Conservation (phyloP, 2,113 vertebrate genomes). For the Stegostoma tigrinum region DNA sequence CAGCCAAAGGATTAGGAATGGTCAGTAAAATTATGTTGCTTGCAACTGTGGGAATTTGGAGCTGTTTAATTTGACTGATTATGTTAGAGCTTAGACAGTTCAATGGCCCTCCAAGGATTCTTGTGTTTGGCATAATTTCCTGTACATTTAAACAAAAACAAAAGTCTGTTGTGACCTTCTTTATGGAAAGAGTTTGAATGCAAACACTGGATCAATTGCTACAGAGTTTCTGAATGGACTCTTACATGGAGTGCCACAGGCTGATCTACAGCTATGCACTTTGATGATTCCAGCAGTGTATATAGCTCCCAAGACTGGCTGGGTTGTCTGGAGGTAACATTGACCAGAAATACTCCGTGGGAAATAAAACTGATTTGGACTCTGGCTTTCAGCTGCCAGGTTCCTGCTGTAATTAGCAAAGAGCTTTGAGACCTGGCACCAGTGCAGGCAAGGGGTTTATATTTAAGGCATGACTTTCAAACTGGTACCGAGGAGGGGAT, state of each 20-base stretch:
- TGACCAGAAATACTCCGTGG: background rate
- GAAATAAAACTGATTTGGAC: background rate
- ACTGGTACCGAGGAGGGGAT: no score
- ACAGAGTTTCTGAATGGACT: background rate
- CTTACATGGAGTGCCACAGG: background rate
- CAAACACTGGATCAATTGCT: background rate
- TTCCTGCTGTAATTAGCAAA: background rate
- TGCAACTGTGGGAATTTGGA: background rate
- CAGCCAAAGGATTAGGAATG: background rate
- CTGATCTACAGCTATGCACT: background rate
- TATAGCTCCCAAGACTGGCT: background rate
- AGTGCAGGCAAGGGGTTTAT: no score
- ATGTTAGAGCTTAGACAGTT: background rate
- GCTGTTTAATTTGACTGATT: background rate
- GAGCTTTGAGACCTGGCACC: background rate
- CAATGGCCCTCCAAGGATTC: background rate
- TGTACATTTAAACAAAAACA: background rate
- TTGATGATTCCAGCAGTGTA: background rate
- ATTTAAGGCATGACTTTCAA: no score
- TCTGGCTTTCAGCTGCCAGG: background rate
- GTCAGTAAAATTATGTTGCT: background rate
- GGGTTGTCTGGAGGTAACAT: background rate
- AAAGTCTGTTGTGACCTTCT: background rate
- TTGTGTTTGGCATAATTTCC: background rate
- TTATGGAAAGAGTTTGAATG: background rate